Percentiles rank a stretch among this genome's conserved stretches.
These are phyloP conservation scores for Myiozetetes cayanensis DNA, from an alignment of 2,113 vertebrate species.

Conservation along the genomic window DNA sequence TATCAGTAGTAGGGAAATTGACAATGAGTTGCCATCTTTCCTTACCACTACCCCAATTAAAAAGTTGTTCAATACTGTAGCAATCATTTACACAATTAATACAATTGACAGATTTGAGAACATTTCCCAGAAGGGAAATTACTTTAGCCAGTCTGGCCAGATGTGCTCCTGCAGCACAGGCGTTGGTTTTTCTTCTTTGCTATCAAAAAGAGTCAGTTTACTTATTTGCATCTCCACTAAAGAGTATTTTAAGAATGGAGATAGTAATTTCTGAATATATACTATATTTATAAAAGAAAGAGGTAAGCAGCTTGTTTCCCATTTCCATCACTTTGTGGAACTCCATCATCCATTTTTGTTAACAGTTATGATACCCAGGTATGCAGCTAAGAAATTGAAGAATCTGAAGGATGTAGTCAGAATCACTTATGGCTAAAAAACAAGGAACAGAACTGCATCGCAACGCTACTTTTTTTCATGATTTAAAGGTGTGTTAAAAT, in stretches of 20 bases:
- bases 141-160: neutral
- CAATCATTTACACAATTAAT: neutral
- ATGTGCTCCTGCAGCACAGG: neutral
- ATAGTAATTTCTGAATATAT: neutral
- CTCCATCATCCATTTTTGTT: neutral
- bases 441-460: constrained; percentile 8
- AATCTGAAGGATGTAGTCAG: neutral
- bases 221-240: neutral
- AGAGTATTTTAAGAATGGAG: neutral
- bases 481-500: neutral
- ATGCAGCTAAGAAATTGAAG: neutral
- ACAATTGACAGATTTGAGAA: neutral
- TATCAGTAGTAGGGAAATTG: neutral
- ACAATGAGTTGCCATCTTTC: neutral
- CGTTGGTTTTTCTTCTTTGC: neutral
- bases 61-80: neutral
- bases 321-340: neutral
- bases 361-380: neutral
- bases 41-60: neutral
- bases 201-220: neutral
- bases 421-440: neutral
- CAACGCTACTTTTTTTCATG: constrained; percentile 22
- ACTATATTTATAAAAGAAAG: neutral
- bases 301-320: neutral
- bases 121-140: neutral